These are phyloP conservation scores for Machaerirhynchus nigripectus DNA, from an alignment of 2,113 vertebrate species.

Conservation along the genomic window DNA sequence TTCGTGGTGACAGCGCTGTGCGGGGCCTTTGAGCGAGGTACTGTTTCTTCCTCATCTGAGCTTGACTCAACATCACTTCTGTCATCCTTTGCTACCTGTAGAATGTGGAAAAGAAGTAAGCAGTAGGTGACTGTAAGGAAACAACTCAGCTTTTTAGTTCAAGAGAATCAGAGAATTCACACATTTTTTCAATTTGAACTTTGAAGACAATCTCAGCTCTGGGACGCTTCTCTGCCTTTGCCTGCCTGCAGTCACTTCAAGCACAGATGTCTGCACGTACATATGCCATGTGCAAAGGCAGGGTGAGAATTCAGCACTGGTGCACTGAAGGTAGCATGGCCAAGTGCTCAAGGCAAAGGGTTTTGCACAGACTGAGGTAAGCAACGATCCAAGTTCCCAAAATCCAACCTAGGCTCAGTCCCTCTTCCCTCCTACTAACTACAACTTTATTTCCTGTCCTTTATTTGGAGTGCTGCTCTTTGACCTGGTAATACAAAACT, in stretches of 20 bases:
- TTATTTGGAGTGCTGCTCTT: background rate
- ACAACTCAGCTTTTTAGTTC: background rate
- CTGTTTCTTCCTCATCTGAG: constrained; percentile 90
- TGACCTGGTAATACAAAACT: background rate
- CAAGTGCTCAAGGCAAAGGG: background rate
- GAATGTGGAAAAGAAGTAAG: background rate
- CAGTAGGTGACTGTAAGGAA: background rate
- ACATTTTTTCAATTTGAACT: background rate
- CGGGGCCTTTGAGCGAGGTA: constrained; percentile 75
- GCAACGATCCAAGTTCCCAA: background rate
- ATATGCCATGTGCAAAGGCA: background rate
- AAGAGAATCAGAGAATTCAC: background rate
- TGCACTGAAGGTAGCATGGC: background rate
- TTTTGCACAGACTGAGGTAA: background rate
- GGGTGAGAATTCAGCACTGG: background rate
- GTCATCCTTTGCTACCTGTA: constrained; percentile 91
- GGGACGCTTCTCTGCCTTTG: background rate
- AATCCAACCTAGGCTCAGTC: background rate
- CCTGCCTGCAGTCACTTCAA: background rate
- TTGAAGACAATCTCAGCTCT: background rate
- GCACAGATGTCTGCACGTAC: background rate
- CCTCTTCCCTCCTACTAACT: background rate
- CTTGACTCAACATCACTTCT: constrained; percentile 95
- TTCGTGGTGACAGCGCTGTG: constrained; percentile 82
- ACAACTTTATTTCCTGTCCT: background rate